Evolutionary conservation across 2,888 invertebrate genomes (phyloP), one percentile per base, ranked within the genome.

Genomic region (Ormyrus thymus): DNA sequence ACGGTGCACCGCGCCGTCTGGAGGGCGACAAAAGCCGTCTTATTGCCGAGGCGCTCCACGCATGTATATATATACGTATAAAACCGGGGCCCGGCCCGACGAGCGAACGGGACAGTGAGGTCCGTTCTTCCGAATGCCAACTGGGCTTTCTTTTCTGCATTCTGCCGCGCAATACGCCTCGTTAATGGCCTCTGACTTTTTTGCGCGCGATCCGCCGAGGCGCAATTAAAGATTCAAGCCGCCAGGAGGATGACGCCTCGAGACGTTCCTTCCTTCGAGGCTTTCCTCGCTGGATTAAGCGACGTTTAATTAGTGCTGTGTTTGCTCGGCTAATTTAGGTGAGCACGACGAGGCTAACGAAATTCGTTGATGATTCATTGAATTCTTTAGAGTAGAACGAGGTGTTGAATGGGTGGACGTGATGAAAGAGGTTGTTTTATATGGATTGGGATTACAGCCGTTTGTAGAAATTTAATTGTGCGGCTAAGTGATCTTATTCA

Each of bases 81-180:
- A 29, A 29, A 29, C 29, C 4, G 29, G 29, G 29, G 29, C 29
- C 29, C 29, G 29, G 29, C 29, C 29, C 29, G 4, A 4, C 29
- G 29, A 29, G 29, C 11, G 45, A 50, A 66, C 66, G 53, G 66
- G 51, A 66, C 29, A 66, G 15, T 29, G 15, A 6, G 50, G 51
- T 66, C 66, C 66, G 66, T 66, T 66, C 66, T 53, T 66, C 53
- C 51, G 15, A 45, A 46, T 6, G 46, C 46, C 55, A 55, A 8
- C 55, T 55, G 55, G 8, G 10, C 45, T 61, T 61, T 61, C 10
- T 61, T 61, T 61, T 6, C 45, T 11, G 43, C 45, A 29, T 29
- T 29, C 29, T 61, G 1, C 55, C 2, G 55, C 55, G n/a, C 55
- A n/a, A 55, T n/a, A 13, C 13, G 55, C 10, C 6, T 55, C 51